phyloP scores from a whole-genome alignment of 2,888 invertebrate genomes.

The Apocheima hispidaria region DNA sequence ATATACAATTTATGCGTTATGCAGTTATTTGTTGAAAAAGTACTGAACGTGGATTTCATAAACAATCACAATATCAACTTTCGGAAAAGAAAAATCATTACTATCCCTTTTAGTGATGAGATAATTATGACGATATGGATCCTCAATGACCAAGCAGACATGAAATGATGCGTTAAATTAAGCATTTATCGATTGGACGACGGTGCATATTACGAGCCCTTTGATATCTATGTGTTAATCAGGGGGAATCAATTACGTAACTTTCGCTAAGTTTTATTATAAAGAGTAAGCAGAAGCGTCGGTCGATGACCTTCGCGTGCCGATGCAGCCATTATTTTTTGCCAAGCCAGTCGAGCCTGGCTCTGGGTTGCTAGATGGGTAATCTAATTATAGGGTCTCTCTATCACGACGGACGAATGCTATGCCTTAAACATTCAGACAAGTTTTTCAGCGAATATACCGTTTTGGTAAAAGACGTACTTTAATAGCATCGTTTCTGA shows the following conservation, averaged over 20 bases:
- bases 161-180: neutral
- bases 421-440: conserved; percentile 60
- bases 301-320: conserved; percentile 74
- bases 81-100: neutral
- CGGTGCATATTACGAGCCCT: conserved; percentile 35
- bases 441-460: conserved; percentile 59
- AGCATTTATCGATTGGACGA: neutral
- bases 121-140: neutral
- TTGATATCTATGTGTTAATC: conserved; percentile 44
- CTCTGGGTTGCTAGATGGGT: conserved; percentile 68
- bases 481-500: conserved; percentile 15
- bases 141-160: neutral
- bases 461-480: conserved; percentile 46
- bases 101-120: neutral
- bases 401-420: conserved; percentile 61
- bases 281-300: conserved; percentile 64
- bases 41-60: neutral
- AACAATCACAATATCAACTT: neutral
- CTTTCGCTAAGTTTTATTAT: conserved; percentile 72
- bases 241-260: conserved; percentile 57
- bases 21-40: neutral
- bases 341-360: conserved; percentile 70
- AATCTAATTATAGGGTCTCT: conserved; percentile 78
- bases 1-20: neutral
- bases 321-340: conserved; percentile 71